phyloP scores from a whole-genome alignment of 2,888 invertebrate genomes.

The Cerceris ruficornis region DNA sequence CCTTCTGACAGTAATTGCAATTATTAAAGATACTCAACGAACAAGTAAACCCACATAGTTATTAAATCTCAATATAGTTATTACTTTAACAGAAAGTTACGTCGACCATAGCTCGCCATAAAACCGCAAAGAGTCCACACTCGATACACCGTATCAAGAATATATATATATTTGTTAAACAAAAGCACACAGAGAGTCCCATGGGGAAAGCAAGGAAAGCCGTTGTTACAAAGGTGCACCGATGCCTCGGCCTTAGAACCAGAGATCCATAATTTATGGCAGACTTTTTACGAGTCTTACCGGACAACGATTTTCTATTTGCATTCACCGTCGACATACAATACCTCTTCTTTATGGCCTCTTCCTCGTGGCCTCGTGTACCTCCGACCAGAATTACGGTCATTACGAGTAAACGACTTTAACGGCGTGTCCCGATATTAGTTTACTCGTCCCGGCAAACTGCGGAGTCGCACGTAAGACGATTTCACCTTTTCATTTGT shows the following conservation, averaged over 20 bases:
- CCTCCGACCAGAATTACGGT: slow-evolving; percentile 37
- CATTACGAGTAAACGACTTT: slow-evolving; percentile 46
- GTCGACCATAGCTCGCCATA: too few species aligned
- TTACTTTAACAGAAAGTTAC: too few species aligned
- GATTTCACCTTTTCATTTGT: slow-evolving; percentile 12
- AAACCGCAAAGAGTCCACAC: too few species aligned
- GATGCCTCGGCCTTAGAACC: slow-evolving; percentile 18
- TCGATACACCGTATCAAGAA: too few species aligned
- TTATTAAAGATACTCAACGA: too few species aligned
- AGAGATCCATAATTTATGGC: slow-evolving; percentile 56
- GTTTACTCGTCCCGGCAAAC: slow-evolving; percentile 13
- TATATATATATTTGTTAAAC: too few species aligned
- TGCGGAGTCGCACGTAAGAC: slow-evolving; percentile 1
- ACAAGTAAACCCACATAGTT: too few species aligned
- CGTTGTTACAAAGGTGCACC: slow-evolving; percentile 13
- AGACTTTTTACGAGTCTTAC: slow-evolving; percentile 53
- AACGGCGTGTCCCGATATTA: slow-evolving; percentile 45
- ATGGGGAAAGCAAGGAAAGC: slow-evolving; percentile 1
- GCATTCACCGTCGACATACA: slow-evolving; percentile 58
- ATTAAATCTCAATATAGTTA: too few species aligned
- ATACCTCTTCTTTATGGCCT: slow-evolving; percentile 44
- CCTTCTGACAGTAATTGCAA: too few species aligned
- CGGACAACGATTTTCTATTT: slow-evolving; percentile 66
- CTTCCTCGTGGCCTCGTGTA: slow-evolving; percentile 26
- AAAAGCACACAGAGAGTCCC: too few species aligned